These are phyloP conservation scores for Bambusicola thoracicus DNA, from an alignment of 2,113 vertebrate species.

Conservation along the genomic window DNA sequence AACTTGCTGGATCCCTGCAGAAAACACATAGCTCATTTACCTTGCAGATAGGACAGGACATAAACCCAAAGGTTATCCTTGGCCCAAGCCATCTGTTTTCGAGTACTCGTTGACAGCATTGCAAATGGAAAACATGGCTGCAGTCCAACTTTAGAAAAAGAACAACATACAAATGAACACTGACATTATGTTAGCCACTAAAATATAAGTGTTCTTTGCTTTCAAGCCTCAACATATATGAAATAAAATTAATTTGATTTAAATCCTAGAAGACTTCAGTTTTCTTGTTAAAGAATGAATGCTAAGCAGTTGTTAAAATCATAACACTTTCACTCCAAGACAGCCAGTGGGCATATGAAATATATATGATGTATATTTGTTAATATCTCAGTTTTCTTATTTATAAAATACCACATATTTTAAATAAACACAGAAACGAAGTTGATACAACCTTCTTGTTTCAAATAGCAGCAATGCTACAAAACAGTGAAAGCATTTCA, in stretches of 20 bases:
- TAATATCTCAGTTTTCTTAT: background rate
- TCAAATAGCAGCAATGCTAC: background rate
- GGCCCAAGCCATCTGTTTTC: slow-evolving; percentile 99
- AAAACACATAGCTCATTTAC: slow-evolving; percentile 69
- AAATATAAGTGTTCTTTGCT: background rate
- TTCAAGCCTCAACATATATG: background rate
- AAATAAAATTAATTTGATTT: background rate
- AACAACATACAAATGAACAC: background rate
- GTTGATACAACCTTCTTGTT: background rate
- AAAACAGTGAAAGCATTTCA: background rate
- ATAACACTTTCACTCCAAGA: background rate
- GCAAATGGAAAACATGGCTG: slow-evolving; percentile 97
- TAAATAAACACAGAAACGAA: background rate
- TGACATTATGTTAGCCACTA: background rate
- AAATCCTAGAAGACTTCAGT: background rate
- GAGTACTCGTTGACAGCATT: slow-evolving; percentile 94
- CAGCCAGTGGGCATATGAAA: background rate
- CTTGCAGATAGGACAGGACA: slow-evolving; percentile 99
- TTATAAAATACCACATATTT: background rate
- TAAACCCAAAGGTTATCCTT: slow-evolving; percentile 98
- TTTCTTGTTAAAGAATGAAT: background rate
- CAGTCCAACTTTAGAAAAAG: slow-evolving; percentile 89
- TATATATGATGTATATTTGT: background rate
- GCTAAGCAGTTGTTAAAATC: background rate
- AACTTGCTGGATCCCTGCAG: background rate